Conservation (phyloP, 2,888 invertebrate genomes). For the Ennomos fuscantarius region DNA sequence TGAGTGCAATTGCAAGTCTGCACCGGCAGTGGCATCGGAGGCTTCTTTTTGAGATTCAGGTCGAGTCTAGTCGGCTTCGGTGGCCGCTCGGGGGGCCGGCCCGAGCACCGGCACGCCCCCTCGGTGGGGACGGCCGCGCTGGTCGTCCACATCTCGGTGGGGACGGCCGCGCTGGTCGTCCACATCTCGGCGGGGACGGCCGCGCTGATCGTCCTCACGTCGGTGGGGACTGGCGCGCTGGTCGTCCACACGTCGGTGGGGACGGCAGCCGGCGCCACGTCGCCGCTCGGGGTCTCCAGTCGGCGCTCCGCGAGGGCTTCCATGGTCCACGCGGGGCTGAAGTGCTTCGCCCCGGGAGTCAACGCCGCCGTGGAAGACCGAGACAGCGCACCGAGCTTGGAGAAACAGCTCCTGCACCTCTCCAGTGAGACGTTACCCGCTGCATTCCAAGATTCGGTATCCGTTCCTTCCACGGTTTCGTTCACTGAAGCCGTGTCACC, state of each 20-base stretch:
- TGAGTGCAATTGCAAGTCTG: constrained; percentile 55
- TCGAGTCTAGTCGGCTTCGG: constrained; percentile 80
- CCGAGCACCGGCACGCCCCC: constrained; percentile 55
- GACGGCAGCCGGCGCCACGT: too few relatives aligned
- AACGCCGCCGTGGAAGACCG: constrained; percentile 86
- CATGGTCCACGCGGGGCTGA: constrained; percentile 86
- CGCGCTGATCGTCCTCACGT: too few relatives aligned
- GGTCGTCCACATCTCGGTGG: constrained; percentile 82
- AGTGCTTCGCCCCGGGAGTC: constrained; percentile 78
- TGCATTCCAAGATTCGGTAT: constrained; percentile 50
- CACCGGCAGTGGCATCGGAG: constrained; percentile 54
- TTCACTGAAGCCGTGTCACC: constrained; percentile 68
- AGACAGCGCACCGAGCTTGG: constrained; percentile 90
- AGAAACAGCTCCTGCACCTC: constrained; percentile 91
- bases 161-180: constrained; percentile 57
- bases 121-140: constrained; percentile 45
- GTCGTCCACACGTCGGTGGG: too few relatives aligned
- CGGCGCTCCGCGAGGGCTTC: constrained; percentile 64
- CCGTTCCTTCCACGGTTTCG: constrained; percentile 53
- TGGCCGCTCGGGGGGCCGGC: constrained; percentile 84
- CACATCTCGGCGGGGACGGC: constrained; percentile 53
- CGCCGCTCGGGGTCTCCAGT: constrained; percentile 22
- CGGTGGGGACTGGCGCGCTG: constrained; percentile 42
- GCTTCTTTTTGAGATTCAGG: constrained; percentile 63
- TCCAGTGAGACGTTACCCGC: constrained; percentile 81